phyloP scores from a whole-genome alignment of 2,113 vertebrate genomes.

The Ginglymostoma cirratum region DNA sequence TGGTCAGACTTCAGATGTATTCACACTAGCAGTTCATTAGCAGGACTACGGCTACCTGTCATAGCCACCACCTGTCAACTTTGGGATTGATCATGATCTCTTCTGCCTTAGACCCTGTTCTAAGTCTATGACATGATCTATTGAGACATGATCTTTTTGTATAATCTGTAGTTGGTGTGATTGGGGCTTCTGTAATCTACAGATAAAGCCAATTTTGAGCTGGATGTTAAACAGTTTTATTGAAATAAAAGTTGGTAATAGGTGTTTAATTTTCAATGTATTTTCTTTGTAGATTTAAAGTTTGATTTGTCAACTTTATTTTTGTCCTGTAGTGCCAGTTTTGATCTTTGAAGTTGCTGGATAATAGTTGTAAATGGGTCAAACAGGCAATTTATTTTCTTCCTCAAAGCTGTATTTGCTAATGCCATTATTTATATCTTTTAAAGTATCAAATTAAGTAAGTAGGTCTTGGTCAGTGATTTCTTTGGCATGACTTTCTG shows the following conservation, averaged over 20 bases:
- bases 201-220: neutral
- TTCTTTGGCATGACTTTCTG: neutral
- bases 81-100: neutral
- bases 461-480: neutral
- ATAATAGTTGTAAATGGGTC: neutral
- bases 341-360: neutral
- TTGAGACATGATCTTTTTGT: neutral
- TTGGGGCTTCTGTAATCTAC: neutral
- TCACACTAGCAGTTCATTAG: neutral
- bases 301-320: neutral
- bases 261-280: neutral
- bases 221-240: neutral
- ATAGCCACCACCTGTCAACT: neutral
- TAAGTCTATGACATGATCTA: neutral
- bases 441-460: neutral
- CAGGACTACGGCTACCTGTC: neutral
- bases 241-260: neutral
- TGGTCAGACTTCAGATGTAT: neutral
- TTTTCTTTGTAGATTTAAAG: neutral
- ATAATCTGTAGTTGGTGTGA: neutral
- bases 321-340: neutral
- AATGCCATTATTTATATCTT: neutral
- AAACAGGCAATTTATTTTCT: neutral
- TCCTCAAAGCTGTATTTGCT: neutral
- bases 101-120: too few relatives aligned